These are phyloP conservation scores for Opisthograptis luteolata DNA, from an alignment of 2,888 invertebrate species.

Conservation along the genomic window DNA sequence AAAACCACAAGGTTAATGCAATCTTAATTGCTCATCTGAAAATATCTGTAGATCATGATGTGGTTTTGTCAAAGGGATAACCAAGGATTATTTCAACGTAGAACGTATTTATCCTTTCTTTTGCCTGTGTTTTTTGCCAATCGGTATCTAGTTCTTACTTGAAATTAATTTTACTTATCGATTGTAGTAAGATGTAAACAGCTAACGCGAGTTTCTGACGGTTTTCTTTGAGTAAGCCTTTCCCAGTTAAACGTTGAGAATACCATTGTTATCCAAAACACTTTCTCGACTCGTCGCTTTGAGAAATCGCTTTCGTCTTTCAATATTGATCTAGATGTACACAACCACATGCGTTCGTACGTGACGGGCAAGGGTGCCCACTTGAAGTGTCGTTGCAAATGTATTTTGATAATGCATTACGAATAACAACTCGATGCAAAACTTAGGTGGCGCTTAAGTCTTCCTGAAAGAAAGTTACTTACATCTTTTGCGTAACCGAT, in stretches of 20 bases:
- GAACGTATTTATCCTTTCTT: too few species aligned
- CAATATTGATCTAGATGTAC: conserved; percentile 28
- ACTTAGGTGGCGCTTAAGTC: not conserved
- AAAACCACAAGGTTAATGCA: too few species aligned
- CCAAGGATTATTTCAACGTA: too few species aligned
- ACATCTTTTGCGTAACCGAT: not conserved
- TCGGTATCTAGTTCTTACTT: too few species aligned
- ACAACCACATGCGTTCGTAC: conserved; percentile 5
- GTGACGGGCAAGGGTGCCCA: conserved; percentile 8
- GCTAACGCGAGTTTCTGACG: too few species aligned
- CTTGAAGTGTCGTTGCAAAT: conserved; percentile 1
- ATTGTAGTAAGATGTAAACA: too few species aligned
- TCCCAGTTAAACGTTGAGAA: conserved; percentile 30
- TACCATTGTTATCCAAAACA: conserved; percentile 39
- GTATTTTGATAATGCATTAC: conserved; percentile 16
- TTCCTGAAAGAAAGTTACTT: conserved; percentile 17
- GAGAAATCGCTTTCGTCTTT: conserved; percentile 41
- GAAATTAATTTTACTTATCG: too few species aligned
- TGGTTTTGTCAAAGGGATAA: not conserved
- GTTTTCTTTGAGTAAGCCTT: conserved; percentile 22
- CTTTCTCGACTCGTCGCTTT: conserved; percentile 31
- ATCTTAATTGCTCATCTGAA: conserved; percentile 30
- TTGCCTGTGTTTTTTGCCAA: too few species aligned
- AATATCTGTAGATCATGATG: conserved; percentile 5
- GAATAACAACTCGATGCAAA: conserved; percentile 5